phyloP scores from a whole-genome alignment of 2,888 invertebrate genomes.

The Dolichopus griseipennis region DNA sequence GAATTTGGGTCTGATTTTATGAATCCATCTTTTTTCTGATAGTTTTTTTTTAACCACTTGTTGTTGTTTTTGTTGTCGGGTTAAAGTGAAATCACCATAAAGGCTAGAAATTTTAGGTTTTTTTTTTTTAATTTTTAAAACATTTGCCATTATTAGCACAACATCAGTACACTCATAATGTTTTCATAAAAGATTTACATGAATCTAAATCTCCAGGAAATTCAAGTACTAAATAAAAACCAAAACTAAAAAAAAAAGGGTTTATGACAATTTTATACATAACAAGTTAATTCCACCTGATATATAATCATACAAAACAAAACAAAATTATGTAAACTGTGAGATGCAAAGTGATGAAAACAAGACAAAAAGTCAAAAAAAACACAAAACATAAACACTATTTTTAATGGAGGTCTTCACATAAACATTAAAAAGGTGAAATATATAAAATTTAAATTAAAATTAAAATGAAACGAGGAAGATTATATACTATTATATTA shows the following conservation, averaged over 20 bases:
- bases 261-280: not conserved
- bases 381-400: not conserved
- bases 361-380: not conserved
- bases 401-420: too few species aligned
- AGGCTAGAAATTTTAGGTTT: not conserved
- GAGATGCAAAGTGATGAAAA: not conserved
- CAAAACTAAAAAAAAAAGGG: not conserved
- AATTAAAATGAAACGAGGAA: too few species aligned
- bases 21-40: not conserved
- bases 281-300: slow-evolving; percentile 4
- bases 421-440: too few species aligned
- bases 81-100: too few species aligned
- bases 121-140: not conserved
- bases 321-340: not conserved
- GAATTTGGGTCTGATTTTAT: not conserved
- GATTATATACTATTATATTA: too few species aligned
- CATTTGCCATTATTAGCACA: slow-evolving; percentile 1
- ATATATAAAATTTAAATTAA: too few species aligned
- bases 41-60: too few species aligned
- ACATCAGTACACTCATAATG: not conserved
- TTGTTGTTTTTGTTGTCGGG: not conserved
- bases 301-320: not conserved
- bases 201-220: not conserved
- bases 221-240: too few species aligned
- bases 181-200: not conserved